phyloP scores from a whole-genome alignment of 1,140 invertebrate genomes.

The Drosophila bocki region DNA sequence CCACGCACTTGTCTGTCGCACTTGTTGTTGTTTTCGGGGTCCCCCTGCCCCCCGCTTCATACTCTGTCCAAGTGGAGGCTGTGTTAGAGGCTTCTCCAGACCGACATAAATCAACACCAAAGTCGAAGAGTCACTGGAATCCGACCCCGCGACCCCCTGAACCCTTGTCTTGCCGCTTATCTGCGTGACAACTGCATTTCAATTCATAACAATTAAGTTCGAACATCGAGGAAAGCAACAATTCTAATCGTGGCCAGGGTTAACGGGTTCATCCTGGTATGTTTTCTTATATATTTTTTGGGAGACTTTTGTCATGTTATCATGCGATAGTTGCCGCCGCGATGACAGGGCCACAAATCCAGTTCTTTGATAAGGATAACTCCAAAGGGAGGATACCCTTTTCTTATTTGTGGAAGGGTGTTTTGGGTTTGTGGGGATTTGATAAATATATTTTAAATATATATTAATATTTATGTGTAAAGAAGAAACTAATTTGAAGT shows the following conservation, averaged over 20 bases:
- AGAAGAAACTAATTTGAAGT: too few species aligned
- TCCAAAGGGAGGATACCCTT: neutral
- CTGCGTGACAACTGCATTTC: slow-evolving; percentile 69
- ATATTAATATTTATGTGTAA: neutral
- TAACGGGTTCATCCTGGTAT: slow-evolving; percentile 32
- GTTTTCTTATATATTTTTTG: slow-evolving; percentile 6
- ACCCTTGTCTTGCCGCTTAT: slow-evolving; percentile 49
- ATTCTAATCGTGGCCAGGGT: slow-evolving; percentile 44
- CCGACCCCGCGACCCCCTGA: slow-evolving; percentile 26
- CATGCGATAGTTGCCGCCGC: slow-evolving; percentile 12
- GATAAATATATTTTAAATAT: neutral
- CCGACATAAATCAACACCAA: slow-evolving; percentile 70
- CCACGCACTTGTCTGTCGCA: neutral
- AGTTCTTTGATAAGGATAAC: slow-evolving; percentile 25
- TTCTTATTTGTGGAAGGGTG: neutral
- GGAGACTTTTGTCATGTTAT: slow-evolving; percentile 23
- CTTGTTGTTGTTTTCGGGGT: neutral
- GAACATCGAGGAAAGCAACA: slow-evolving; percentile 42
- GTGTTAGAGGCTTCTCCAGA: neutral
- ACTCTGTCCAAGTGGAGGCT: neutral
- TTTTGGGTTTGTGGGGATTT: neutral
- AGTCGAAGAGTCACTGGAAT: slow-evolving; percentile 29
- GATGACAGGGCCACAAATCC: slow-evolving; percentile 24
- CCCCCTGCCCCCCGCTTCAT: neutral
- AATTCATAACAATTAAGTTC: slow-evolving; percentile 78